Percentiles rank a stretch among this genome's conserved stretches.
Evolutionary conservation across 2,113 vertebrate species (phyloP).

Genomic region (Columbina picui): DNA sequence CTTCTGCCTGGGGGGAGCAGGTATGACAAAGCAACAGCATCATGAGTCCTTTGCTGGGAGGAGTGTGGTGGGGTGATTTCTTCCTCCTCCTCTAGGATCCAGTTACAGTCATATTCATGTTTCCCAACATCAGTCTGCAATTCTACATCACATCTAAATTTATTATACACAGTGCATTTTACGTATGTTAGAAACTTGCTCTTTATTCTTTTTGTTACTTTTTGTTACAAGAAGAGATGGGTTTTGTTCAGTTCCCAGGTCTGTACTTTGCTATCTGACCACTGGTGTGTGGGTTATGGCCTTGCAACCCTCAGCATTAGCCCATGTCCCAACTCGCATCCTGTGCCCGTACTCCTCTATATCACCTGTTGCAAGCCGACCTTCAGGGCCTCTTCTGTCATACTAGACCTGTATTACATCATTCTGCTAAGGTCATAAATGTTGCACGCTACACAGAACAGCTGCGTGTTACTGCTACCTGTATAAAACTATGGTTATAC

Average conservation of each 20-base stretch:
- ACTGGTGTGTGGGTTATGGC: not conserved
- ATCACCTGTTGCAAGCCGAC: not conserved
- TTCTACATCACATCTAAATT: not conserved
- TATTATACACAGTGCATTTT: not conserved
- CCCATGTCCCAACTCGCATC: not conserved
- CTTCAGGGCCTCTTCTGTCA: not conserved
- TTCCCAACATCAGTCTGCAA: not conserved
- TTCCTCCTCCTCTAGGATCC: not conserved
- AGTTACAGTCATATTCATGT: not conserved
- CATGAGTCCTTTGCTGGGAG: not conserved
- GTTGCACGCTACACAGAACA: rapidly evolving
- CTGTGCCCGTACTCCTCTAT: not conserved
- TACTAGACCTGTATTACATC: not conserved
- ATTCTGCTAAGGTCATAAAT: not conserved
- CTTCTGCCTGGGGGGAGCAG: rapidly evolving
- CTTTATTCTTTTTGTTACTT: not conserved
- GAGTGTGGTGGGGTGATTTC: not conserved
- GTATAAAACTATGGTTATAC: not conserved
- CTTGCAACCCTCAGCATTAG: not conserved
- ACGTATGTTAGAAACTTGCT: not conserved
- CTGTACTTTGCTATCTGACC: not conserved
- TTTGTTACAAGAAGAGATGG: not conserved
- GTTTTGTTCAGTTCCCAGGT: not conserved
- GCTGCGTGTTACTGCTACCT: not conserved
- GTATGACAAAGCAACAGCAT: not conserved